Percentiles rank a stretch among this genome's conserved stretches.
phyloP scores from a whole-genome alignment of 2,113 vertebrate species.

The Lanius collurio region DNA sequence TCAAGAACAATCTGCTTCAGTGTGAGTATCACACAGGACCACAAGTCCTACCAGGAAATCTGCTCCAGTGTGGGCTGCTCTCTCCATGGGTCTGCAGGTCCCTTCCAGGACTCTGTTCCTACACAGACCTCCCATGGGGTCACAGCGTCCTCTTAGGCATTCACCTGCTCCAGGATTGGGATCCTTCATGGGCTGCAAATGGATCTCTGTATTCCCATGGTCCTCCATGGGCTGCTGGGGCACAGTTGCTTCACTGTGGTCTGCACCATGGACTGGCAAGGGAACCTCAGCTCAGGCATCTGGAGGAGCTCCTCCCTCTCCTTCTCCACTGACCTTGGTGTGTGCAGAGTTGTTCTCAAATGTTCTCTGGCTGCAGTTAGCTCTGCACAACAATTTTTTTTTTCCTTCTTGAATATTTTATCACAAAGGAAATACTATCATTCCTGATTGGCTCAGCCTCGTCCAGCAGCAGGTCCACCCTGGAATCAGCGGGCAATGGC shows the following conservation, averaged over 20 bases:
- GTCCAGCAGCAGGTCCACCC: accelerated
- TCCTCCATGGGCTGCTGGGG: neutral
- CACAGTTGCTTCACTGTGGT: neutral
- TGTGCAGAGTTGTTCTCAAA: neutral
- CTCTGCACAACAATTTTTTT: neutral
- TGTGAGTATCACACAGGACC: accelerated
- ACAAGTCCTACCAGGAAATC: neutral
- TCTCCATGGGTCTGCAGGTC: neutral
- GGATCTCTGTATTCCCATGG: neutral
- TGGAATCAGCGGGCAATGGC: neutral
- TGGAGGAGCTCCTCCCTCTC: neutral
- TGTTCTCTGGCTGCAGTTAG: neutral
- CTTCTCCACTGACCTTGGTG: neutral
- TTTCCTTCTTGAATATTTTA: neutral
- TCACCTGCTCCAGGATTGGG: accelerated
- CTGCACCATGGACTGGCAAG: neutral
- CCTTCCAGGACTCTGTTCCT: neutral
- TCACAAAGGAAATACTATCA: neutral
- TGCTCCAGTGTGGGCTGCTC: neutral
- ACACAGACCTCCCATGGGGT: no score
- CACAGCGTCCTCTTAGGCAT: neutral
- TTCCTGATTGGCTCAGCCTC: neutral
- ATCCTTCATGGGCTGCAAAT: neutral
- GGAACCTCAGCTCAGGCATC: accelerated
- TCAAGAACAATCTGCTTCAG: neutral